These are phyloP conservation scores for Caloenas nicobarica DNA, from an alignment of 2,113 vertebrate genomes.

Conservation along the genomic window DNA sequence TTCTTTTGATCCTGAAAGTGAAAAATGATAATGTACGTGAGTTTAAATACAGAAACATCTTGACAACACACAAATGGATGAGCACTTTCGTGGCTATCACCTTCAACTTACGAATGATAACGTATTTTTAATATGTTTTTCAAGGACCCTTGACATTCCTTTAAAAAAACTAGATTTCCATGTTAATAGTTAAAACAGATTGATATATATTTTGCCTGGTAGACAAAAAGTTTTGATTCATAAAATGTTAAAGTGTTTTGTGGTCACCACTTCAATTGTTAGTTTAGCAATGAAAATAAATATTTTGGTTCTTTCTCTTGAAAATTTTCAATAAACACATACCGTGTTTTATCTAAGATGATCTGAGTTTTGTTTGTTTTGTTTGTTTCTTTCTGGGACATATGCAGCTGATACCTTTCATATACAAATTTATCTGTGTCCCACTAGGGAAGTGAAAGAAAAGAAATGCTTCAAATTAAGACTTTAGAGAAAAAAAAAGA, in stretches of 20 bases:
- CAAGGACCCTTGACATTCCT: not conserved
- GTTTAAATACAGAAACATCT: not conserved
- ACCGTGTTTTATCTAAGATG: not conserved
- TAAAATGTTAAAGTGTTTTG: not conserved
- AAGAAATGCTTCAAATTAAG: not conserved
- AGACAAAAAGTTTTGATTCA: not conserved
- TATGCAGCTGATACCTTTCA: not conserved
- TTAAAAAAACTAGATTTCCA: not conserved
- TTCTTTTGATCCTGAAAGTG: not conserved
- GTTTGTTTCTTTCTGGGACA: not conserved
- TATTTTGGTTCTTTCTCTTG: not conserved
- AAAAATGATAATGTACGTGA: not conserved
- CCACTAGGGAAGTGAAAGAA: not conserved
- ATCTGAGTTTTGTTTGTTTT: not conserved
- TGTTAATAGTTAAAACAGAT: not conserved
- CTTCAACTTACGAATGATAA: not conserved
- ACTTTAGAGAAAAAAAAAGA: not conserved
- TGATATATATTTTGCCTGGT: not conserved
- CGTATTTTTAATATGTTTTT: not conserved
- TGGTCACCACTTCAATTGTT: not conserved
- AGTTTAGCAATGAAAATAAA: not conserved
- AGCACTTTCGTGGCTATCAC: not conserved
- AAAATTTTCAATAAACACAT: slow-evolving; percentile 43
- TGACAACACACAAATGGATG: fast-evolving
- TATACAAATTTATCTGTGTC: not conserved